phyloP scores from a whole-genome alignment of 2,888 invertebrate species.

The Apamea epomidion region DNA sequence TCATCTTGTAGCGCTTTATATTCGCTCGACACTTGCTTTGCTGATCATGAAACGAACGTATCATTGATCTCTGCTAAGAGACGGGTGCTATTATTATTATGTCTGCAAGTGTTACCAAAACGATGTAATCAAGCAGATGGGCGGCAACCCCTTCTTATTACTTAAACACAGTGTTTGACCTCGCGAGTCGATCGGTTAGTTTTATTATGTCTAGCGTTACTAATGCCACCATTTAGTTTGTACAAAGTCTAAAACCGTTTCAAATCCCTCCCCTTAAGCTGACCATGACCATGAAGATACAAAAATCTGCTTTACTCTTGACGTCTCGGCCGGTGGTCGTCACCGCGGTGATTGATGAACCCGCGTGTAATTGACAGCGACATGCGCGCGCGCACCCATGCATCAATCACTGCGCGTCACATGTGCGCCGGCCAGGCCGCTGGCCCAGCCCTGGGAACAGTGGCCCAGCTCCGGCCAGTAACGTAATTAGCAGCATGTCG shows the following conservation, averaged over 20 bases:
- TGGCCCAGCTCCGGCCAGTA: constrained; percentile 25
- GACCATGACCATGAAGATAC: constrained; percentile 18
- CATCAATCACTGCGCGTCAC: constrained; percentile 65
- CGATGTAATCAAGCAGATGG: neutral
- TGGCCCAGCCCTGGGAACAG: constrained; percentile 39
- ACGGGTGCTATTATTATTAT: neutral
- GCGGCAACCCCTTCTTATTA: too few relatives aligned
- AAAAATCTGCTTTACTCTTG: constrained; percentile 38
- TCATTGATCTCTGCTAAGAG: neutral
- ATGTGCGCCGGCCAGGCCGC: constrained; percentile 15
- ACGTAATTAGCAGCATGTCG: constrained; percentile 50
- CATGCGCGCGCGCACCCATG: constrained; percentile 63
- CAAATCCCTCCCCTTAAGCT: neutral
- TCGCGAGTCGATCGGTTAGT: neutral
- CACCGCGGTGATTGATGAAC: constrained; percentile 73
- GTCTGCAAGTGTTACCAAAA: neutral
- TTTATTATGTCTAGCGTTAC: neutral
- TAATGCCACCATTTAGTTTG: neutral
- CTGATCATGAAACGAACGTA: neutral
- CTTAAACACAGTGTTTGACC: neutral
- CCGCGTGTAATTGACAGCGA: constrained; percentile 77
- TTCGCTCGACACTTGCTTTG: neutral
- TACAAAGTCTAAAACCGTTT: neutral
- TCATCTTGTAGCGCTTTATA: neutral
- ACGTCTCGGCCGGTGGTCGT: constrained; percentile 54